Base-by-base conservation (phyloP, 2,113 vertebrate genomes). In the Glareola pratincola region DNA sequence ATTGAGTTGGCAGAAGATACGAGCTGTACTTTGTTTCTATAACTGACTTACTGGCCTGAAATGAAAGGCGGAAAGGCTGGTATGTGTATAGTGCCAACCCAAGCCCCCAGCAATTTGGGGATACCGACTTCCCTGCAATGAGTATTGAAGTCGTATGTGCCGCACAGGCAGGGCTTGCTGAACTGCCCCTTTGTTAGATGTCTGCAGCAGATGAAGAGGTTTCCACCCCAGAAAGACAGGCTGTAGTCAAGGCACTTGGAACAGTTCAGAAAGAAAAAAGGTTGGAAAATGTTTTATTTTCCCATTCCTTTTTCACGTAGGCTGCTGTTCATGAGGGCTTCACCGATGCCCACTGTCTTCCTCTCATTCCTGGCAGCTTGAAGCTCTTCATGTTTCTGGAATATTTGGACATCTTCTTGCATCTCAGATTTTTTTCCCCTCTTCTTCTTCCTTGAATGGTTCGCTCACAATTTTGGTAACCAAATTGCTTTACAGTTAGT, bases 1-100 rank as follows among this genome's bases (percentile, higher is more conserved):
- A 96, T 77, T 57, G 92, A 96, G 29, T 51, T 96, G 92, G 90
- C 88, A 95, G 75, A 74, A 86, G 60, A 63, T 9, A 67, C 1
- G 60, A 84, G 68, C 47, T 90, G 62, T 54, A 64, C 72, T 88
- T 89, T 90, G 59, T 83, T 88, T 83, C 80, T 69, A 1, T 63
- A 67, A 82, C 18, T 82, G 86, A 54, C 39, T 90, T 78, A 54
- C 57, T 53, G 68, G 85, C 64, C 85, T 75, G 82, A 73, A 92
- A 88, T 73, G 43, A 60, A 86, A 88, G 79, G 63, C 23, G 7
- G 59, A 76, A 83, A 59, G 45, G 41, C 79, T 86, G 77, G n/a
- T 59, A 36, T 10, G n/a, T 62, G 50, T 30, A 19, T 10, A 9
- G 19, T 78, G 81, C 86, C 76, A 90, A 14, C 10, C 17, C 0